A percentile compares a stretch with the other conserved stretches of the same genome.
Conservation (phyloP, 2,113 vertebrate species). For the Alaudala cheleensis region DNA sequence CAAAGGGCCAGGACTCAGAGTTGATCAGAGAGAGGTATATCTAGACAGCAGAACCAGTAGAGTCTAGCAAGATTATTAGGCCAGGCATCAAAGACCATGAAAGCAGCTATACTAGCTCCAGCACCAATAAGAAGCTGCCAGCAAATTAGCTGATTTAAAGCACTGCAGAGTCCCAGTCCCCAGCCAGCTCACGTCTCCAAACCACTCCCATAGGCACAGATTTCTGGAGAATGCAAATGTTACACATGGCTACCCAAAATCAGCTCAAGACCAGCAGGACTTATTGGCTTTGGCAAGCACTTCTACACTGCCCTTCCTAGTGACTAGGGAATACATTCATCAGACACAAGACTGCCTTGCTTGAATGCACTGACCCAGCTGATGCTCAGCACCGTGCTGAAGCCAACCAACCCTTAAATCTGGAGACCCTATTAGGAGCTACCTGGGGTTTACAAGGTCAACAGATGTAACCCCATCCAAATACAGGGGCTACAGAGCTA, state of each 20-base stretch:
- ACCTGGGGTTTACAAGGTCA: background rate
- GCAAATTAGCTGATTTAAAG: slow-evolving; percentile 26
- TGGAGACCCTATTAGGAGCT: background rate
- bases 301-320: background rate
- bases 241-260: slow-evolving; percentile 25
- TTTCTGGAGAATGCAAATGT: background rate
- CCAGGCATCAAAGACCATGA: background rate
- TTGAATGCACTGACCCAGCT: background rate
- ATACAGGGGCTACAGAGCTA: background rate
- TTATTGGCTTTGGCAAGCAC: background rate
- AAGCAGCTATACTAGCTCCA: background rate
- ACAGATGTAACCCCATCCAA: background rate
- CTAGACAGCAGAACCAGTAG: background rate
- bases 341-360: background rate
- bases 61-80: background rate
- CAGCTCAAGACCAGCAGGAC: background rate
- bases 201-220: rapidly evolving
- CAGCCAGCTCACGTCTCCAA: background rate
- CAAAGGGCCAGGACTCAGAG: background rate
- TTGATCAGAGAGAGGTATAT: background rate
- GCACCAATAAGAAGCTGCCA: background rate
- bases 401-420: background rate
- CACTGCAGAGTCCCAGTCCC: slow-evolving; percentile 13
- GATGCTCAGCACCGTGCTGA: background rate
- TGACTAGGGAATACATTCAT: background rate